Evolutionary conservation across 2,797 vertebrate genomes (phyloP), one percentile per base, ranked within the genome.

Genomic region (Phalloptychus januarius): DNA sequence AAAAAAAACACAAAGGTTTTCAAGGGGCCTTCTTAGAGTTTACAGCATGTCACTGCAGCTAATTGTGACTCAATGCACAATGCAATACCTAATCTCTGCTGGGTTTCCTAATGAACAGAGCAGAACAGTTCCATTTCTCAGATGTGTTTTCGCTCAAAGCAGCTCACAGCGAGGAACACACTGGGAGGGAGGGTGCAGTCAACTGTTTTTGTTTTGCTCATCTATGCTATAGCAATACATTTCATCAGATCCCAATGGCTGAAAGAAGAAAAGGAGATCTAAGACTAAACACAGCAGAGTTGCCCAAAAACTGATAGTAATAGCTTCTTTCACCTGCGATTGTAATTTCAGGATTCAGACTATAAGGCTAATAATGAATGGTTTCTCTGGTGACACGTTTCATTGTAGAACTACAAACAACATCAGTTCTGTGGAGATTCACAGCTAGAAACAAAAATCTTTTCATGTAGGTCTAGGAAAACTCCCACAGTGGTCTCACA

Each of bases 1-100:
- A n/a, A 44, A 79, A 61, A 33, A 87, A 83, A 87, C 81, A 86
- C 80, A 73, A 76, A 76, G 76, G 78, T 33, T 65, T 88, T 89
- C 79, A 36, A 74, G 23, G 50, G 78, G 65, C 65, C 71, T 87
- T 83, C 44, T 83, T 70, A 63, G 78, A 82, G 84, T 91, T 89
- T 82, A 80, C 77, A 61, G 45, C 77, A 78, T 72, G 76, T 79
- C 79, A 70, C 82, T 86, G 85, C 80, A 80, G 79, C 90, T 88
- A 77, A 90, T 92, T 84, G 85, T 83, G 85, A 76, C 81, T 88
- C 85, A 74, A 81, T 78, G 81, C 80, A 38, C 85, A 83, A 77
- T 63, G 79, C 76, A 87, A 89, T 87, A 78, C 87, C 86, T 92
- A 87, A 93, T 93, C 92, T 88, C 71, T 15, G 74, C 2, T 81